Evolutionary conservation across 2,797 vertebrate species (phyloP).

Genomic region (Betta splendens): DNA sequence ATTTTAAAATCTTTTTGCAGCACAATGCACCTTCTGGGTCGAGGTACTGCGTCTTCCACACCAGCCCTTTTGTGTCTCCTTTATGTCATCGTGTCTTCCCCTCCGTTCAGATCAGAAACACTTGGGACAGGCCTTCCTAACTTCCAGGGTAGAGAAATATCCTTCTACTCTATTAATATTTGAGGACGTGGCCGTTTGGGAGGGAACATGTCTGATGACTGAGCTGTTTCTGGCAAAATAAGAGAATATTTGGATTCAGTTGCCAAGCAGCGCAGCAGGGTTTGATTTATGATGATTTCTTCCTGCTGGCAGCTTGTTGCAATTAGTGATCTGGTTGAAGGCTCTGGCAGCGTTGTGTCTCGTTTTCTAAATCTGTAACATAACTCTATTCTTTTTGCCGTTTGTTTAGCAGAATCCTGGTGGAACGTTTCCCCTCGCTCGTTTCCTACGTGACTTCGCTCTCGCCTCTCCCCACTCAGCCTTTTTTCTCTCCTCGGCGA

Average conservation of each 20-base stretch:
- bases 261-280: constrained; percentile 78
- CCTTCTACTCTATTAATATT: constrained; percentile 35
- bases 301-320: constrained; percentile 77
- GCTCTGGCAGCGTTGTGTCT: constrained; percentile 49
- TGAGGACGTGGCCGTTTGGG: constrained; percentile 48
- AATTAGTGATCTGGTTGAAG: constrained; percentile 74
- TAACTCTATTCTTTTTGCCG: constrained; percentile 41
- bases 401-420: constrained; percentile 43
- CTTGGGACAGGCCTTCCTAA: constrained; percentile 23
- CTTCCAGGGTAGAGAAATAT: constrained; percentile 13
- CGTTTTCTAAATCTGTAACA: constrained; percentile 59
- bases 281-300: constrained; percentile 80
- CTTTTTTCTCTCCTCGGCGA: constrained; percentile 50
- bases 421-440: constrained; percentile 49
- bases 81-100: not conserved
- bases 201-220: constrained; percentile 43
- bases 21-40: constrained; percentile 3
- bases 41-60: not conserved
- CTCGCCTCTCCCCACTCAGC: constrained; percentile 33
- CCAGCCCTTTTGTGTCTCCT: not conserved
- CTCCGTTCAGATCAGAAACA: constrained; percentile 7
- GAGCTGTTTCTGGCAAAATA: constrained; percentile 74
- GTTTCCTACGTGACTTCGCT: constrained; percentile 45
- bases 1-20: constrained; percentile 29
- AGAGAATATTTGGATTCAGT: constrained; percentile 78